phyloP scores from a whole-genome alignment of 1,140 invertebrate species.

The Arion vulgaris region DNA sequence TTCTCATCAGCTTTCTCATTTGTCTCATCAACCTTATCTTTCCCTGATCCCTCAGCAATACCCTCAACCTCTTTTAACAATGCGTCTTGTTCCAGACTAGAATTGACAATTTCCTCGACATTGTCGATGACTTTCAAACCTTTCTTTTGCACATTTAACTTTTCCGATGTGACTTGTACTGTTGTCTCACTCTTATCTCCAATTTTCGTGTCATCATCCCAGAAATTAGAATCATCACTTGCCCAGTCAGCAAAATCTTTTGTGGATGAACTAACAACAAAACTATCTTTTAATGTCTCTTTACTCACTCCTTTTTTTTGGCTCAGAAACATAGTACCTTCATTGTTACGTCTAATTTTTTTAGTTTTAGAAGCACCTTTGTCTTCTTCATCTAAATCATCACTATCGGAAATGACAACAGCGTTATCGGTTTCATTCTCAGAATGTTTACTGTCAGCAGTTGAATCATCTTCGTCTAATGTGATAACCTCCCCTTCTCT shows the following conservation, averaged over 20 bases:
- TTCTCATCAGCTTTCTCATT: background rate
- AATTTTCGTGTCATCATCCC: background rate
- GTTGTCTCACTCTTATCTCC: background rate
- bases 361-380: slow-evolving; percentile 21
- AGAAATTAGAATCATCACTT: slow-evolving; percentile 30
- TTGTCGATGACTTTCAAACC: background rate
- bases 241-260: slow-evolving; percentile 6
- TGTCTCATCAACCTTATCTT: background rate
- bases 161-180: background rate
- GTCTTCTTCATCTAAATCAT: slow-evolving; percentile 21
- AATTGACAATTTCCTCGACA: background rate
- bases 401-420: slow-evolving; percentile 32
- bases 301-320: slow-evolving; percentile 39
- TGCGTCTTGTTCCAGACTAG: background rate
- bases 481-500: slow-evolving; percentile 20
- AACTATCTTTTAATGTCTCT: slow-evolving; percentile 5
- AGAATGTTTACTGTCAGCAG: background rate
- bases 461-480: slow-evolving; percentile 4
- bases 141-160: background rate
- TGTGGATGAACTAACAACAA: background rate
- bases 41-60: background rate
- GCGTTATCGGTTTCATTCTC: background rate
- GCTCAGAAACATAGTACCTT: background rate
- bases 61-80: background rate
- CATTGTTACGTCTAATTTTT: background rate